These are phyloP conservation scores for Agrotis clavis DNA, from an alignment of 2,888 invertebrate genomes.

Conservation along the genomic window DNA sequence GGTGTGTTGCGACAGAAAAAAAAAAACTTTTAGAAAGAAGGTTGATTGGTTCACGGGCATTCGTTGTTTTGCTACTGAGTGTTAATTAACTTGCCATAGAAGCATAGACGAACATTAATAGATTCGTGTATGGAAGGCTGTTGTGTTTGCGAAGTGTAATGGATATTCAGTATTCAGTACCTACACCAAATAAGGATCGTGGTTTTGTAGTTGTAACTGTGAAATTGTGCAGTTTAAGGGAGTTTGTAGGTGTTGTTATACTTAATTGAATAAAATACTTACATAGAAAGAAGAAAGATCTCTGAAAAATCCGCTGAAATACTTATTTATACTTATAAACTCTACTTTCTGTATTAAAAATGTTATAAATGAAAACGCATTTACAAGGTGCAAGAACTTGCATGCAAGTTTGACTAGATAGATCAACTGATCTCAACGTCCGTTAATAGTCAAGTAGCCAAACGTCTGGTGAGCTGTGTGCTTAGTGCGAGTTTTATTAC, in stretches of 20 bases:
- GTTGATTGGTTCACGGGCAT: slow-evolving; percentile 78
- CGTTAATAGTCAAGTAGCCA: no score
- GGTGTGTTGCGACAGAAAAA: slow-evolving; percentile 75
- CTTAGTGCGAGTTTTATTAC: no score
- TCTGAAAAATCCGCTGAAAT: no score
- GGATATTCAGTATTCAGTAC: not conserved
- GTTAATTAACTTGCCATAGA: slow-evolving; percentile 74
- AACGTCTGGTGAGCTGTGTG: no score
- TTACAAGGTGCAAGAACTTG: no score
- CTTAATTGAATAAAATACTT: not conserved
- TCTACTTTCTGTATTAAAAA: no score
- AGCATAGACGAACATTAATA: slow-evolving; percentile 55
- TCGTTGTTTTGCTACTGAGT: slow-evolving; percentile 77
- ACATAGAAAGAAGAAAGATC: no score
- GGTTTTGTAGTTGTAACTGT: not conserved
- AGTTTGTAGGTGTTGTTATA: not conserved
- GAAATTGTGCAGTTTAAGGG: not conserved
- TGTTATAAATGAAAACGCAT: no score
- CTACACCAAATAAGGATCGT: slow-evolving; percentile 2
- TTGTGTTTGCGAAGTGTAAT: slow-evolving; percentile 24
- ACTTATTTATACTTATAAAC: no score
- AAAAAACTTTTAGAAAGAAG: slow-evolving; percentile 73
- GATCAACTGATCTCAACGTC: no score
- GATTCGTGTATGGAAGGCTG: slow-evolving; percentile 46
- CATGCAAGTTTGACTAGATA: no score